phyloP scores from a whole-genome alignment of 2,113 vertebrate species.

The Myrmecophaga tridactyla region DNA sequence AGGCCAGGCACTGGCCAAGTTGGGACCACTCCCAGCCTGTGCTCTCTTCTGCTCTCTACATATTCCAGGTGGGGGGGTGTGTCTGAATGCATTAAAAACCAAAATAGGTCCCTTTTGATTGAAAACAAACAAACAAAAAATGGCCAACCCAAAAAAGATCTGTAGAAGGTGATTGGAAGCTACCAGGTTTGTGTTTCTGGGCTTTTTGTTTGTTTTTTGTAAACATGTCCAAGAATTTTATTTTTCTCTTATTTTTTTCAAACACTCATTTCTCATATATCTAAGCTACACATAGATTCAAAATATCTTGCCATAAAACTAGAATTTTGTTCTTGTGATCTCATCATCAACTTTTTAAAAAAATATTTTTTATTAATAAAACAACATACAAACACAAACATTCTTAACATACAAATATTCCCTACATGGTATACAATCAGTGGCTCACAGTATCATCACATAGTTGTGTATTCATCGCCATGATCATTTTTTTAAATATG shows the following conservation, averaged over 20 bases:
- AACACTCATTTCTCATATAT: conserved; percentile 47
- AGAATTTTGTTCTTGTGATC: conserved; percentile 55
- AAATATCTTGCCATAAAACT: conserved; percentile 51
- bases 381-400: too few species aligned
- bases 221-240: conserved; percentile 58
- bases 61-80: neutral
- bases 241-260: conserved; percentile 59
- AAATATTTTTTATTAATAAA: too few species aligned
- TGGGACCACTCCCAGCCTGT: neutral
- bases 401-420: too few species aligned
- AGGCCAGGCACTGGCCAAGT: neutral
- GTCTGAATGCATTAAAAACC: neutral
- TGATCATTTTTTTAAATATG: too few species aligned
- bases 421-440: too few species aligned
- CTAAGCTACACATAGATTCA: conserved; percentile 49
- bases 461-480: too few species aligned
- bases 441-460: too few species aligned
- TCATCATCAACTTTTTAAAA: conserved; percentile 60
- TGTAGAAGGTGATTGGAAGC: neutral
- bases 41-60: neutral
- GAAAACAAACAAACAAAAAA: too few species aligned
- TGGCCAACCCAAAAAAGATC: too few species aligned
- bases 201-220: conserved; percentile 27
- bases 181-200: neutral
- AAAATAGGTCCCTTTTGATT: neutral